Evolutionary conservation across 2,888 invertebrate species (phyloP), one percentile per base, ranked within the genome.

Genomic region (Stegophylla sp.): DNA sequence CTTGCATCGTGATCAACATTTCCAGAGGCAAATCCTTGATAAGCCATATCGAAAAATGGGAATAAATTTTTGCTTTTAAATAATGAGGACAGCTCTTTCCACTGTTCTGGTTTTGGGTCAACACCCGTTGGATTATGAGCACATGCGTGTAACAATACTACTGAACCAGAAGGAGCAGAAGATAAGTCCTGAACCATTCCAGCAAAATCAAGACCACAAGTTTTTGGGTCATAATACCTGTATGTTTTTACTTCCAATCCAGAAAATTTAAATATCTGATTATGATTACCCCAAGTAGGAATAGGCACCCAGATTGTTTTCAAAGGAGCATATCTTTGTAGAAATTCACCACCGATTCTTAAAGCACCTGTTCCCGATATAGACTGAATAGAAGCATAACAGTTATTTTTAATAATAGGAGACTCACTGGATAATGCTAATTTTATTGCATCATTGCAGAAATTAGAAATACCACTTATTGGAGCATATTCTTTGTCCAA

Each of bases 241-340:
- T 99, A 99, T 81, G 91, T 90, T 86, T 97, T 95, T 69, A 96
- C 92, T 17, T 92, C 89, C 79, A 99, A 87, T 3, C 94, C 94
- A 73, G 95, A 89, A 85, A 93, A 93, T 88, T 94, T 96, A 88
- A 98, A 97, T 85, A 99, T 91, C 76, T 97, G 97, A 0, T 91
- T 92, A 87, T 99, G 99, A 87, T 99, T 99, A 75, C 98, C 98
- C 99, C 99, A 99, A 0, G 98, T 93, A 5, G 99, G 99, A 1
- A 90, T 88, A 7, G 99, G 98, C 84, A 98, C 85, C 88, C 95
- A 98, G 71, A 95, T 88, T 83, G 92, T 92, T 88, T 96, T 96
- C 84, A 88, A 89, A 10, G 90, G 90, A 87, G 93, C 94, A 87
- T 93, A 95, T 84, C 91, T 91, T 79, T 91, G 91, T 82, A 98